phyloP scores from a whole-genome alignment of 2,113 vertebrate genomes.

The Erythrocercus mccallii region DNA sequence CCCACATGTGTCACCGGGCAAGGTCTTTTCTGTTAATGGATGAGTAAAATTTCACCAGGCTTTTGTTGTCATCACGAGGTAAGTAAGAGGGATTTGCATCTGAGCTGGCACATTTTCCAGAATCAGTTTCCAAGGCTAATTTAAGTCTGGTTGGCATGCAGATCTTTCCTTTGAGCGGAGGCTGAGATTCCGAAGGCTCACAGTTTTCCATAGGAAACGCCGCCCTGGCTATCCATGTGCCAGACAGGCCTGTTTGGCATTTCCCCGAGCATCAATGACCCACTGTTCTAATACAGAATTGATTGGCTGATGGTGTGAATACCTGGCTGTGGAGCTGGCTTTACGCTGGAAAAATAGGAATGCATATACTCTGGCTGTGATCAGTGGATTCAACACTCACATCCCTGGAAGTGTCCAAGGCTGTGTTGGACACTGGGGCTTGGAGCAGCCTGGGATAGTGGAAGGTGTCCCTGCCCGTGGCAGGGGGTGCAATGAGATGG shows the following conservation, averaged over 20 bases:
- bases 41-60: constrained; percentile 42
- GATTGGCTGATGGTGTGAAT: not conserved
- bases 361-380: not conserved
- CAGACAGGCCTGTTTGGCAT: not conserved
- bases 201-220: constrained; percentile 56
- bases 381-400: not conserved
- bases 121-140: constrained; percentile 27
- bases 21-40: constrained; percentile 20
- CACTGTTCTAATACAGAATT: not conserved
- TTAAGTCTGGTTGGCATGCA: constrained; percentile 15
- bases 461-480: not conserved
- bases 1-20: not conserved
- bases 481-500: not conserved
- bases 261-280: not conserved
- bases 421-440: not conserved
- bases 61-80: constrained; percentile 44
- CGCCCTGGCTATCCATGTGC: not conserved
- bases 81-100: constrained; percentile 26
- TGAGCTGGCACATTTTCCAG: constrained; percentile 52
- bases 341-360: not conserved
- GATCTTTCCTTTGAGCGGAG: constrained; percentile 23
- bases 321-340: not conserved
- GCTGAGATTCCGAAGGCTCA: constrained; percentile 19
- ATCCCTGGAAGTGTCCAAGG: not conserved
- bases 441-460: not conserved